phyloP scores from a whole-genome alignment of 1,140 invertebrate species.

The Arion vulgaris region DNA sequence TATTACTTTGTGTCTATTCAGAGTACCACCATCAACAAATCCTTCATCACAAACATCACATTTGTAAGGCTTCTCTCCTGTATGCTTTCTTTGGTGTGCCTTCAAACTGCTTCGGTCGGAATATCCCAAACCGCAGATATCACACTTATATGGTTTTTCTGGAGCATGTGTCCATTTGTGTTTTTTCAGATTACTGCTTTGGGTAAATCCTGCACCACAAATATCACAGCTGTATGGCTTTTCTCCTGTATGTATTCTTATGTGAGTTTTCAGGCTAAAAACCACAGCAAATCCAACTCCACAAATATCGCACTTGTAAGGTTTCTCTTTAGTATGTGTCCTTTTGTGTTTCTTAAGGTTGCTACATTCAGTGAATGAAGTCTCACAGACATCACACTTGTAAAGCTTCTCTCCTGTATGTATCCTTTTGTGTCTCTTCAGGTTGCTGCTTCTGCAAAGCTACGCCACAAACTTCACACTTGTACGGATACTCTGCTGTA shows the following conservation, averaged over 20 bases:
- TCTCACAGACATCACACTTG: not conserved
- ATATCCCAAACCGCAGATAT: not conserved
- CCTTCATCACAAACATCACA: not conserved
- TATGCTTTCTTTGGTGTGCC: not conserved
- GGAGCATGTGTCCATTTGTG: not conserved
- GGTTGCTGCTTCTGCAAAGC: not conserved
- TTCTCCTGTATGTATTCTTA: not conserved
- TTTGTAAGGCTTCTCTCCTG: constrained; percentile 5
- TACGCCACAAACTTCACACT: not conserved
- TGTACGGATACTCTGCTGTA: not conserved
- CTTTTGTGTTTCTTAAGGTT: not conserved
- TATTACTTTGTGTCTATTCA: not conserved
- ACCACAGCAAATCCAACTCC: not conserved
- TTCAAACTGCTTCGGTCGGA: not conserved
- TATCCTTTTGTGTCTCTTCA: constrained; percentile 11
- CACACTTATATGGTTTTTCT: not conserved
- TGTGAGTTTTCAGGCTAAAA: not conserved
- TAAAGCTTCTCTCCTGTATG: not conserved
- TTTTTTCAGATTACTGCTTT: not conserved
- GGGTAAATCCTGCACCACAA: not conserved
- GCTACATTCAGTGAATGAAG: not conserved
- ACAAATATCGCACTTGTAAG: not conserved
- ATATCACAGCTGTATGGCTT: not conserved
- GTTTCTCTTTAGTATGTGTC: not conserved
- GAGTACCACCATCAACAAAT: not conserved